Conservation (phyloP, 2,888 invertebrate genomes). For the Gerris lacustris region DNA sequence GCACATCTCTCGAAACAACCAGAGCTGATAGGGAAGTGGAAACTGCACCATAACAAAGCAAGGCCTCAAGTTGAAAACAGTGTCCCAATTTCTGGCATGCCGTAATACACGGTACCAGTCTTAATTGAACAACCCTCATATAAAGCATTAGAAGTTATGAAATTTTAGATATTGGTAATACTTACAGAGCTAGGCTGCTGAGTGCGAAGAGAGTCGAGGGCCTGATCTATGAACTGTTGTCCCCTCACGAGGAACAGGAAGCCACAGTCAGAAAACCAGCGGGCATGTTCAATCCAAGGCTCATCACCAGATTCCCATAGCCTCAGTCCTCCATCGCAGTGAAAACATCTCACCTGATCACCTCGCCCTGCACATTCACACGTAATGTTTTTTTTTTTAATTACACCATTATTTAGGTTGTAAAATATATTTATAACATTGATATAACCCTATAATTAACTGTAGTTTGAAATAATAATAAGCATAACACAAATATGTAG, state of each 20-base stretch:
- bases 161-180: neutral
- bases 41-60: no score
- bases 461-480: no score
- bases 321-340: constrained; percentile 82
- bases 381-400: constrained; percentile 32
- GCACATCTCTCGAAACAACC: no score
- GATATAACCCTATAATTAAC: neutral
- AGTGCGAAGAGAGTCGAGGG: neutral
- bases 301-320: constrained; percentile 83
- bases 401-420: constrained; percentile 51
- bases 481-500: no score
- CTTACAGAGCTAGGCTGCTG: constrained; percentile 1
- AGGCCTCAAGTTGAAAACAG: no score
- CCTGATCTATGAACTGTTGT: constrained; percentile 53
- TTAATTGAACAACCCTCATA: no score
- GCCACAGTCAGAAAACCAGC: constrained; percentile 83
- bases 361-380: constrained; percentile 39
- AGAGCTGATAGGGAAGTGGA: no score
- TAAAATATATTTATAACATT: neutral
- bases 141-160: no score
- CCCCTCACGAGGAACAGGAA: constrained; percentile 73
- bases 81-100: no score
- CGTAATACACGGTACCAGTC: no score
- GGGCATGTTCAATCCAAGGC: constrained; percentile 88
- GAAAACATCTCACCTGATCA: constrained; percentile 70